Evolutionary conservation across 2,797 vertebrate species (phyloP).

Genomic region (Smutsia gigantea): DNA sequence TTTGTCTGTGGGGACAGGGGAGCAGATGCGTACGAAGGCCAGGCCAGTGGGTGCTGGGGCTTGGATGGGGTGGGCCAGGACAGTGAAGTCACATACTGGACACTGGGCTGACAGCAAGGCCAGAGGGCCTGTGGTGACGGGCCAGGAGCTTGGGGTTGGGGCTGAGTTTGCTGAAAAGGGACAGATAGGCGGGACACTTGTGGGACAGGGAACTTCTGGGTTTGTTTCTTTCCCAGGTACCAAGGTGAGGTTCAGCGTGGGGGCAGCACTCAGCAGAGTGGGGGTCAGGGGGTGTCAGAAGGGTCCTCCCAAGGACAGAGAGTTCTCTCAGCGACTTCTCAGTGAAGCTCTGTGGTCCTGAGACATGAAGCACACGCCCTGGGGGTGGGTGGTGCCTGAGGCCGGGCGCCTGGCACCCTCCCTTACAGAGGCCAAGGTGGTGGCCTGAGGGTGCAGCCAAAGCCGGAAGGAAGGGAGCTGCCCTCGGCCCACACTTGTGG

Average conservation of each 20-base stretch:
- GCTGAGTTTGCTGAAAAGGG: not conserved
- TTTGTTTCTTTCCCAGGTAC: not conserved
- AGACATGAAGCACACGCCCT: not conserved
- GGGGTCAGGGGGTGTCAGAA: not conserved
- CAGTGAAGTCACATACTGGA: rapidly evolving
- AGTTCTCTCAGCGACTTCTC: not conserved
- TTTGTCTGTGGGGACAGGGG: not conserved
- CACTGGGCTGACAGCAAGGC: not conserved
- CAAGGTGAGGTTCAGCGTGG: not conserved
- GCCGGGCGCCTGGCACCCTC: not conserved
- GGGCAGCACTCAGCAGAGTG: not conserved
- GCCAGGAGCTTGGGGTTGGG: rapidly evolving
- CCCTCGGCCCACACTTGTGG: not conserved
- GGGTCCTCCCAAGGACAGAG: rapidly evolving
- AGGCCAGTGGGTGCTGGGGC: not conserved
- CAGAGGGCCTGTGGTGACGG: rapidly evolving
- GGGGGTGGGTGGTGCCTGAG: not conserved
- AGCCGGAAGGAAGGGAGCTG: not conserved
- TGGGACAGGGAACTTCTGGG: not conserved
- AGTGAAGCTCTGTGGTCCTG: not conserved
- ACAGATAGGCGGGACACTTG: rapidly evolving
- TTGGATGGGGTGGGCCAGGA: not conserved
- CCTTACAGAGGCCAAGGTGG: not conserved
- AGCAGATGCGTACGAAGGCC: not conserved
- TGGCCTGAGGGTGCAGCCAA: rapidly evolving